phyloP scores from a whole-genome alignment of 2,888 invertebrate genomes.

The Urechis unicinctus region DNA sequence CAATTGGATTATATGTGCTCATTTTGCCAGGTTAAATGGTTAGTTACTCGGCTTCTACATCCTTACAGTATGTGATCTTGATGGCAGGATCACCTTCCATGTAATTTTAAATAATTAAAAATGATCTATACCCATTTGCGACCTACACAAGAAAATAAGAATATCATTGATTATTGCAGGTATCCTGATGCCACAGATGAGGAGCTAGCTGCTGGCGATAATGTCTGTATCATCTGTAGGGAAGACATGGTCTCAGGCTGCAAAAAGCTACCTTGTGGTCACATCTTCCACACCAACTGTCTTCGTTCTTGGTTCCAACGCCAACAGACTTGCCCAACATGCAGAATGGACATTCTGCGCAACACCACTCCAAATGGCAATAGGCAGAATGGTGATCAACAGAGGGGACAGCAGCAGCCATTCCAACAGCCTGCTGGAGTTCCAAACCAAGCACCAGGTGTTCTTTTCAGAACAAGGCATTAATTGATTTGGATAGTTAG shows the following conservation, averaged over 20 bases:
- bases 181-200: conserved; percentile 90
- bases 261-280: conserved; percentile 97
- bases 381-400: conserved; percentile 25
- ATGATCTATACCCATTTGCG: too few relatives aligned
- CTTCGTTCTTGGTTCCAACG: conserved; percentile 98
- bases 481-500: too few relatives aligned
- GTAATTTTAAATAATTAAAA: too few relatives aligned
- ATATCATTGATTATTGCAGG: conserved; percentile 25
- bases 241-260: conserved; percentile 69
- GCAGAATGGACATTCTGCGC: conserved; percentile 75
- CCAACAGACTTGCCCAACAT: conserved; percentile 99
- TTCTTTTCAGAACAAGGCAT: too few relatives aligned
- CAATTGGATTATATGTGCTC: too few relatives aligned
- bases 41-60: too few relatives aligned
- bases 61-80: too few relatives aligned
- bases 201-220: conserved; percentile 79
- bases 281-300: conserved; percentile 98
- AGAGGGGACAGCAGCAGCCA: conserved; percentile 14
- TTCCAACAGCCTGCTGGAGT: conserved; percentile 3
- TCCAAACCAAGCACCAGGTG: too few relatives aligned
- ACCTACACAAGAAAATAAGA: too few relatives aligned
- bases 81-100: too few relatives aligned
- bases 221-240: conserved; percentile 97
- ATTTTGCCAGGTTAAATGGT: too few relatives aligned
- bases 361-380: conserved; percentile 23